These are phyloP conservation scores for Bos taurus DNA, from an alignment of 2,113 vertebrate genomes.

Conservation along the genomic window DNA sequence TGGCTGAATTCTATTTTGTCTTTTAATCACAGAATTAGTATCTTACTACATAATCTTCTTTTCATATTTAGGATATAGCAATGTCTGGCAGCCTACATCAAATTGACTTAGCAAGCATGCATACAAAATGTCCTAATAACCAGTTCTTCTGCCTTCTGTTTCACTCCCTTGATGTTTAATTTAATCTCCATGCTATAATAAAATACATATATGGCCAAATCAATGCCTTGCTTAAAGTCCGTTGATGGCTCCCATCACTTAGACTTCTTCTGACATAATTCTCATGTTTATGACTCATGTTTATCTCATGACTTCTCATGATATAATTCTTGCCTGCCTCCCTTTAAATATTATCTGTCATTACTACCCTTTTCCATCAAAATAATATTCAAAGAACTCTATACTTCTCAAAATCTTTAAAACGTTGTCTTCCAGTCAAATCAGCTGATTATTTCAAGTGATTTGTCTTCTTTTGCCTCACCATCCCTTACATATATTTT, in stretches of 20 bases:
- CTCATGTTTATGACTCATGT: background rate
- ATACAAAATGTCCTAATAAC: background rate
- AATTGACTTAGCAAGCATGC: background rate
- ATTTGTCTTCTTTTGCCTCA: rapidly evolving
- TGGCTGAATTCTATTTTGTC: background rate
- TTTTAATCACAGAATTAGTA: background rate
- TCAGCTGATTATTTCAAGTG: background rate
- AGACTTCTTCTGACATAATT: background rate
- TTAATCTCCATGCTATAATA: background rate
- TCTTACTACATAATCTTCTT: background rate
- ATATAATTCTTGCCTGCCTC: background rate
- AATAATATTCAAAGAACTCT: background rate
- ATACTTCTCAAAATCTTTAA: background rate
- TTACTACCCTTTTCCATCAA: background rate
- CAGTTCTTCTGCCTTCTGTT: background rate
- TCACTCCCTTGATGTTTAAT: background rate
- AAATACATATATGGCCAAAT: background rate
- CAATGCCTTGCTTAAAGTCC: background rate
- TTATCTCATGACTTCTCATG: background rate
- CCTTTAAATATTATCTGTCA: background rate
- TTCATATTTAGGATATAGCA: background rate
- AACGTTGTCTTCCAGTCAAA: background rate
- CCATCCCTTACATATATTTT: background rate
- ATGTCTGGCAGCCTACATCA: background rate
- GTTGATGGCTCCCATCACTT: rapidly evolving